Conservation (phyloP, 2,888 invertebrate species). For the Empis livida region DNA sequence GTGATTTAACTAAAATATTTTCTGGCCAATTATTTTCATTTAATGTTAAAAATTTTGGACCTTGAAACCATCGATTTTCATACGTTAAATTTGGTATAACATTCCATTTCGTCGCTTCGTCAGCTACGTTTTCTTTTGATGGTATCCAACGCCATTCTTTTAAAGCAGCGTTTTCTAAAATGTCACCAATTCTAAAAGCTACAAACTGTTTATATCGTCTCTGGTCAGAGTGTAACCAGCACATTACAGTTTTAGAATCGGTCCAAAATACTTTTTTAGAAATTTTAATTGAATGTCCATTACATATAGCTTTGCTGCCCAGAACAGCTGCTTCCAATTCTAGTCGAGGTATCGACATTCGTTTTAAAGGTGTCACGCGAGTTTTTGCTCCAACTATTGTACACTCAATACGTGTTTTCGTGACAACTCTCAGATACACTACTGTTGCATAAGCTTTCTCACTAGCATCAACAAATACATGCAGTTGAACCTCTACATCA, state of each 20-base stretch:
- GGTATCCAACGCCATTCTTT: constrained; percentile 6
- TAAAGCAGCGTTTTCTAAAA: constrained; percentile 6
- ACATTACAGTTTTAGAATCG: constrained; percentile 17
- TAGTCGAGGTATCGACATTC: constrained; percentile 14
- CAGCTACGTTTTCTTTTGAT: constrained; percentile 5
- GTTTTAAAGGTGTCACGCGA: constrained; percentile 15
- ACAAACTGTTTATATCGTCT: constrained; percentile 16
- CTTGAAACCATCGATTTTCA: background rate
- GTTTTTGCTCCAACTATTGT: constrained; percentile 14
- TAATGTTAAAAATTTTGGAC: background rate
- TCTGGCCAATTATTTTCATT: background rate
- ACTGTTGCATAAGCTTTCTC: constrained; percentile 15
- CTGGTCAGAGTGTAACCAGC: constrained; percentile 16
- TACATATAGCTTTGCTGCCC: constrained; percentile 10
- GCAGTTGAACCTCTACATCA: constrained; percentile 6
- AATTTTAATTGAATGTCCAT: constrained; percentile 9
- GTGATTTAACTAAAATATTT: background rate
- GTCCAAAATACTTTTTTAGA: constrained; percentile 14
- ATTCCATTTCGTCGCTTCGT: constrained; percentile 5
- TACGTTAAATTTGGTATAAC: background rate
- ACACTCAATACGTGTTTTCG: constrained; percentile 1
- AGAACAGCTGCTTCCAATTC: constrained; percentile 15
- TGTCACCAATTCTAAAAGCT: constrained; percentile 14
- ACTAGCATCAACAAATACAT: constrained; percentile 14
- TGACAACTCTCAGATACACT: constrained; percentile 12